Evolutionary conservation across 2,888 invertebrate genomes (phyloP), one percentile per base, ranked within the genome.

Genomic region (Microdon myrmicae): DNA sequence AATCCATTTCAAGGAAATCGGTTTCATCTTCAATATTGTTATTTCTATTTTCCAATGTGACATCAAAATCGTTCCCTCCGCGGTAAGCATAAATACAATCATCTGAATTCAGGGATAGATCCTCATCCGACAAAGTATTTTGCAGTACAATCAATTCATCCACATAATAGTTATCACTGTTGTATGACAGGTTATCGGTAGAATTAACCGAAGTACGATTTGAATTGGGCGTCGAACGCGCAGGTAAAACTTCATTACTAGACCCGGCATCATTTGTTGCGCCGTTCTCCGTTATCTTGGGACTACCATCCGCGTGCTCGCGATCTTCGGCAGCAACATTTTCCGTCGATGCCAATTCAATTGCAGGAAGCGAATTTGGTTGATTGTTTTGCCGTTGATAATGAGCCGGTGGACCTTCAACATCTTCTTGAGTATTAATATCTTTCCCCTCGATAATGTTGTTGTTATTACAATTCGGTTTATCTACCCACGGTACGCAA

Each of bases 1-100:
- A 80, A 56, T 80, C 80, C 80, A 80, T 80, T 72, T 80, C 80
- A 3, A 80, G 71, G 55, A 79, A 80, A 56, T 80, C 80, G 1
- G 78, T 79, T 54, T 80, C 80, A 67, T 80, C 80, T 38, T 80
- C 80, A 2, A 60, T 71, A 28, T 61, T 48, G 37, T 69, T 68
- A 35, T 68, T 70, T 43, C 73, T 70, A 1, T 70, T 64, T 20
- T 72, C 73, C 9, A 75, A 38, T 0, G 72, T 68, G 22, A 75
- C 71, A 17, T 75, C 72, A 16, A 74, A 75, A 19, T 77, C 79
- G 2, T 74, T 74, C 1, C 77, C 78, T 1, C 79, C 79, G 2
- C 79, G 76, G 68, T 80, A 80, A 2, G 79, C 79, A 59, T 80
- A 80, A 20, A 80, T 75, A 54, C 79, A 79, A 53, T 79, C 79